Conservation (phyloP, 2,888 invertebrate genomes). For the Iphiclides podalirius region DNA sequence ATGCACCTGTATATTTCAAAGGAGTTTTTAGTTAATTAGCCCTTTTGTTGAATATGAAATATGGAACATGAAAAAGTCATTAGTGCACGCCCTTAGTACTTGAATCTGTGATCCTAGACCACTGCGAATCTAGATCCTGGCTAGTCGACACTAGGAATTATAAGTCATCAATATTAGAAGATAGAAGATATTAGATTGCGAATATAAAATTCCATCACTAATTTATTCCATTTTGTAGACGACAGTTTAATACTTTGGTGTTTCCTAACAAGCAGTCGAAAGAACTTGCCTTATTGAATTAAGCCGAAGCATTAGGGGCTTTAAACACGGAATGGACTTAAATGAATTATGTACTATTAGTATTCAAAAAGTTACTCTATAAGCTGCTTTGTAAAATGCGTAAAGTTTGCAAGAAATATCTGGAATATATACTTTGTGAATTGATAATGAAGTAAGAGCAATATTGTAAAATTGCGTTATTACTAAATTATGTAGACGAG, state of each 20-base stretch:
- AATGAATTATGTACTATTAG: constrained; percentile 22
- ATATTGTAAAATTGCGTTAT: not conserved
- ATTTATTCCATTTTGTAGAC: constrained; percentile 20
- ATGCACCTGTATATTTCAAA: too few relatives aligned
- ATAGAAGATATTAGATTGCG: not conserved
- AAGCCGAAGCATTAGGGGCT: constrained; percentile 19
- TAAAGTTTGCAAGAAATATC: constrained; percentile 11
- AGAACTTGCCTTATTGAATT: constrained; percentile 24
- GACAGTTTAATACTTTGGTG: constrained; percentile 21
- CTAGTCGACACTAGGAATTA: too few relatives aligned
- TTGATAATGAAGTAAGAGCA: constrained; percentile 3
- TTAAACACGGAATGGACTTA: constrained; percentile 16
- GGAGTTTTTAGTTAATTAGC: too few relatives aligned
- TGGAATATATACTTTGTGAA: constrained; percentile 1
- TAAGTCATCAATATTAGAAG: not conserved
- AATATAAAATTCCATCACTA: constrained; percentile 3
- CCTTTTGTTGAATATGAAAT: too few relatives aligned
- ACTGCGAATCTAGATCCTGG: too few relatives aligned
- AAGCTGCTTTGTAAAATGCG: constrained; percentile 18
- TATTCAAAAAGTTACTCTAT: constrained; percentile 20
- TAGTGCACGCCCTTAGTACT: too few relatives aligned
- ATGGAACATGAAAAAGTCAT: too few relatives aligned
- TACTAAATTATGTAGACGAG: not conserved
- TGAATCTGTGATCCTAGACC: too few relatives aligned
- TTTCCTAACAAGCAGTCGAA: constrained; percentile 14